Base-by-base conservation (phyloP, 2,113 vertebrate species). In the Ondatra zibethicus region DNA sequence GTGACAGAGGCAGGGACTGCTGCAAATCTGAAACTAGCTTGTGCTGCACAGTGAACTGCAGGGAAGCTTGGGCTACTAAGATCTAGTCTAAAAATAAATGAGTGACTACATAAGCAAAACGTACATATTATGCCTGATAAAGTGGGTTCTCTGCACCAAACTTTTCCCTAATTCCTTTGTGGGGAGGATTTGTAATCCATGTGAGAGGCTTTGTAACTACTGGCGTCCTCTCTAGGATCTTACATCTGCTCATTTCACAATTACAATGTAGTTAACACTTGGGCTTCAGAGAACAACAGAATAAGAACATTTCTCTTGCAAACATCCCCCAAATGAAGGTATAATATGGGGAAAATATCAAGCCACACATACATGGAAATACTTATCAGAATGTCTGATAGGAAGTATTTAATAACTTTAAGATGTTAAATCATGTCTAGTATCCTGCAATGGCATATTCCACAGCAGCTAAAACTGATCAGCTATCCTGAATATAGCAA, bases 341-440 rank as follows among this genome's bases (percentile, higher is more conserved):
- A 42, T 31, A 77, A 68, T 13, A n/a, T 52, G 5, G 25, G 2
- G 13, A 0, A 2, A 75, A 88, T 91, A 45, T 76, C 47, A 94
- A 86, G 42, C 23, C 58, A 84, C 45, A 9, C 45, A 39, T 7
- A 2, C 19, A 27, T 70, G 7, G 55, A 23, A 68, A 45, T 72
- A 50, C 55, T 16, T 92, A 45, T 23, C 31, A 82, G 17, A 65
- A 73, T 89, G 14, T 3, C 50, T 73, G 36, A 73, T 45, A 36
- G 27, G 31, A 92, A n/a, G 16, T 63, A 95, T 39, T 88, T 88
- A 77, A 61, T 88, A 92, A 87, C 65, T 61, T 95, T 65, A 92
- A 92, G 12, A 7, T 45, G n/a, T 55, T 61, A 88, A 52, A 95
- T 31, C 0, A 31, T 5, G 42, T 72, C 29, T 89, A 52, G 7